A percentile compares a stretch with the other conserved stretches of the same genome.
Evolutionary conservation across 2,113 vertebrate species (phyloP).

Genomic region (Sphaerodactylus townsendi): DNA sequence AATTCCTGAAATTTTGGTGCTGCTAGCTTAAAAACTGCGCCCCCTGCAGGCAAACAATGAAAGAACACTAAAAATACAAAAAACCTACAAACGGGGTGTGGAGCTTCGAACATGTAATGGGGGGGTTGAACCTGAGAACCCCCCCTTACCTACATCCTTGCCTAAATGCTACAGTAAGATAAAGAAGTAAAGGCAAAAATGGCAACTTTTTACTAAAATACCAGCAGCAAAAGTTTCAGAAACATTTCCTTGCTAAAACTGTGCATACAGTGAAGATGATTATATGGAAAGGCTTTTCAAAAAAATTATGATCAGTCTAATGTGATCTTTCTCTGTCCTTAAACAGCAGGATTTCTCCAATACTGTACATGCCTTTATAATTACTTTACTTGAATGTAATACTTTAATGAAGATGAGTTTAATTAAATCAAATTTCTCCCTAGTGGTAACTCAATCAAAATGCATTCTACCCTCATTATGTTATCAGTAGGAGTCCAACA

Average conservation of each 20-base stretch:
- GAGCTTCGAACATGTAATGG: too few relatives aligned
- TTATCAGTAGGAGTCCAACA: slow-evolving; percentile 77
- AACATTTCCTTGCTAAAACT: slow-evolving; percentile 34
- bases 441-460: slow-evolving; percentile 80
- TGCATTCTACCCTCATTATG: slow-evolving; percentile 76
- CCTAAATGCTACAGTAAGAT: neutral
- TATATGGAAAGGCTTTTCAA: slow-evolving; percentile 11
- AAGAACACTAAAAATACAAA: too few relatives aligned
- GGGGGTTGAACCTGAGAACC: too few relatives aligned
- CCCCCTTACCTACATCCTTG: too few relatives aligned
- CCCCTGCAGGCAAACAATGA: too few relatives aligned
- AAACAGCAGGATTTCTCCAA: slow-evolving; percentile 65
- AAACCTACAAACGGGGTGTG: too few relatives aligned
- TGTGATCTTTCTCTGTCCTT: slow-evolving; percentile 45
- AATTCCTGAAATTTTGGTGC: too few relatives aligned
- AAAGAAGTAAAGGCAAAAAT: neutral
- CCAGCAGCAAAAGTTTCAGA: slow-evolving; percentile 21
- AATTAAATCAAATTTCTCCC: slow-evolving; percentile 84
- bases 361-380: slow-evolving; percentile 72
- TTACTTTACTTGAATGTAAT: slow-evolving; percentile 76
- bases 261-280: slow-evolving; percentile 47
- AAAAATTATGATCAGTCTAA: slow-evolving; percentile 51
- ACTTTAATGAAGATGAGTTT: slow-evolving; percentile 80
- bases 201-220: neutral
- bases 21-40: too few relatives aligned